Conservation (phyloP, 2,113 vertebrate species). For the Clarias magur region DNA sequence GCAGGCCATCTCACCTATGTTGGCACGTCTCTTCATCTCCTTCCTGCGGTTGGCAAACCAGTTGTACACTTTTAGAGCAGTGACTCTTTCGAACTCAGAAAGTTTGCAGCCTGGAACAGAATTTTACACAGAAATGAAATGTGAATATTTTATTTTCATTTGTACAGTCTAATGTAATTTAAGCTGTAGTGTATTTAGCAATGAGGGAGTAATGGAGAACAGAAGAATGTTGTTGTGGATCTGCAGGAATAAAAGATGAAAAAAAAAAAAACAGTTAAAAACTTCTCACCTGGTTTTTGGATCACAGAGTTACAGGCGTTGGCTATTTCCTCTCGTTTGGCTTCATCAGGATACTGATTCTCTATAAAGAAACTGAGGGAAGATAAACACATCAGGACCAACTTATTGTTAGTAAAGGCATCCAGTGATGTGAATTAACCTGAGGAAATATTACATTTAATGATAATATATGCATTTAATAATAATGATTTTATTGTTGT, state of each 20-base stretch:
- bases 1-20: slow-evolving; percentile 71
- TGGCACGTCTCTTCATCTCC: slow-evolving; percentile 83
- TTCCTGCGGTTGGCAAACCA: slow-evolving; percentile 83
- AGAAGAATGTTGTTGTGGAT: not conserved
- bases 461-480: not conserved
- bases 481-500: too few relatives aligned
- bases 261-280: not conserved
- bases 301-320: slow-evolving; percentile 80
- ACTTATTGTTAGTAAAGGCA: not conserved
- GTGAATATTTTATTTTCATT: not conserved
- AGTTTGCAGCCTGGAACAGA: slow-evolving; percentile 73
- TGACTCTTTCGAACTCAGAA: slow-evolving; percentile 81
- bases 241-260: not conserved
- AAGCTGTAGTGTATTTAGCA: not conserved
- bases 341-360: slow-evolving; percentile 82
- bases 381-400: slow-evolving; percentile 23
- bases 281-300: slow-evolving; percentile 75
- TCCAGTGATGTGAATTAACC: not conserved
- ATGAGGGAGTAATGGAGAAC: not conserved
- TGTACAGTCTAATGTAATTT: not conserved
- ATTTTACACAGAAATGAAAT: slow-evolving; percentile 8
- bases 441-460: not conserved
- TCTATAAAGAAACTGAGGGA: slow-evolving; percentile 78
- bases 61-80: slow-evolving; percentile 81
- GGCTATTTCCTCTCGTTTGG: slow-evolving; percentile 80